Evolutionary conservation across 2,888 invertebrate species (phyloP), one percentile per base, ranked within the genome.

Genomic region (Gastracanthus pulcherrimus): DNA sequence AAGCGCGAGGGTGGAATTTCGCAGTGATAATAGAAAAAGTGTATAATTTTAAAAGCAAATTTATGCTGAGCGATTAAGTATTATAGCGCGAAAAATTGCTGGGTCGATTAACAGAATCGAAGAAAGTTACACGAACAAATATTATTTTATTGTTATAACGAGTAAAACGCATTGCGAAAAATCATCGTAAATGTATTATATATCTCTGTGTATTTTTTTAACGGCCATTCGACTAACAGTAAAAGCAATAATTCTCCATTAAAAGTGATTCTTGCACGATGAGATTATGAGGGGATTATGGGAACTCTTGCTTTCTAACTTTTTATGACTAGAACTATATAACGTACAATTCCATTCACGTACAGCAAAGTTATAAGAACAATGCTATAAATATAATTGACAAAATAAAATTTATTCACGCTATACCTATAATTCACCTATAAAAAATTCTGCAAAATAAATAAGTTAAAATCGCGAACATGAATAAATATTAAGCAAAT

Each of bases 231-330:
- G 11, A 48, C 34, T 60, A 36, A 31, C 31, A 2, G 45, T 60
- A 60, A 48, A 60, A 41, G 60, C 23, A 70, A 71, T 70, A 36
- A 64, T 77, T 60, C 41, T 58, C 26, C 45, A 26, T 71, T 64
- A 71, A 78, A 76, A 78, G 55, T 23, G 16, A 26, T 31, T 31
- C 48, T 38, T 29, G 6, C 19, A 11, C 26, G 55, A 55, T 41
- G 71, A 55, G 23, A 55, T 55, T 55, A 55, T 55, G 55, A 26
- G 64, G 71, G 26, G 23, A 55, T 55, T 55, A 55, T 55, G 55
- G 13, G 64, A 78, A 78, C 45, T 71, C 71, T 78, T 41, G 51
- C 71, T 71, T 71, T 78, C 71, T 64, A 78, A 71, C 19, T 77
- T 70, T 75, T 77, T 70, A 69, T 2, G 36, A 36, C 36, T 38